Percentiles rank a stretch among this genome's conserved stretches.
Conservation (phyloP, 2,797 vertebrate species). For the Acanthornis magna region DNA sequence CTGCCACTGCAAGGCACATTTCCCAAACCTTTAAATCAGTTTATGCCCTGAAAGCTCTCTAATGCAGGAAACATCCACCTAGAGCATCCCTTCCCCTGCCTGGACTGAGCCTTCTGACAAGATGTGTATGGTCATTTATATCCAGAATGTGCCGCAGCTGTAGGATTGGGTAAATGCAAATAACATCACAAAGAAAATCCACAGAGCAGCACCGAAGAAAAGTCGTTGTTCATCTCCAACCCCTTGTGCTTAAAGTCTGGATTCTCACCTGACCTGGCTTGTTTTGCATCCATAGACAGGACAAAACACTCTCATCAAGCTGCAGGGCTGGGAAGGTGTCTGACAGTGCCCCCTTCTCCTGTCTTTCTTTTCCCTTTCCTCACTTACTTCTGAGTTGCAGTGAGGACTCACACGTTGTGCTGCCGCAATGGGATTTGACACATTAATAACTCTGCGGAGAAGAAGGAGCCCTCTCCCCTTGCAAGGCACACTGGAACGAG, state of each 20-base stretch:
- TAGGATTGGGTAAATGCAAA: neutral
- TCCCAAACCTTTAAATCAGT: slow-evolving; percentile 23
- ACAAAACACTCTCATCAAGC: neutral
- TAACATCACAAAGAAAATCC: neutral
- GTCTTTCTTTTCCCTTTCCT: neutral
- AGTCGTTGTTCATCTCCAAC: neutral
- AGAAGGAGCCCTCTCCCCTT: neutral
- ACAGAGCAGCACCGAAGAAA: neutral
- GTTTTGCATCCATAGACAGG: neutral
- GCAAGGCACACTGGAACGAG: neutral
- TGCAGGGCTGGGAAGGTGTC: neutral
- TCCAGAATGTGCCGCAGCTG: neutral
- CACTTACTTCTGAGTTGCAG: neutral
- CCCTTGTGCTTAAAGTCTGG: neutral
- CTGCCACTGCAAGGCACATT: neutral
- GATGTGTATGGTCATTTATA: neutral
- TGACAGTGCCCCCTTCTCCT: neutral
- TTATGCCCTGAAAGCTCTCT: neutral
- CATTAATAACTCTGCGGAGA: neutral
- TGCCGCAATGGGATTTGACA: neutral
- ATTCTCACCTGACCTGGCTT: neutral
- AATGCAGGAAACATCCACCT: neutral
- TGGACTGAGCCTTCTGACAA: neutral
- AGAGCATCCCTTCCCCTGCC: neutral
- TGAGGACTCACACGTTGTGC: neutral